A percentile compares a stretch with the other conserved stretches of the same genome.
Evolutionary conservation across 92 coral and sea anemone species (phyloP).

Genomic region (Chrysogorgia sp.): DNA sequence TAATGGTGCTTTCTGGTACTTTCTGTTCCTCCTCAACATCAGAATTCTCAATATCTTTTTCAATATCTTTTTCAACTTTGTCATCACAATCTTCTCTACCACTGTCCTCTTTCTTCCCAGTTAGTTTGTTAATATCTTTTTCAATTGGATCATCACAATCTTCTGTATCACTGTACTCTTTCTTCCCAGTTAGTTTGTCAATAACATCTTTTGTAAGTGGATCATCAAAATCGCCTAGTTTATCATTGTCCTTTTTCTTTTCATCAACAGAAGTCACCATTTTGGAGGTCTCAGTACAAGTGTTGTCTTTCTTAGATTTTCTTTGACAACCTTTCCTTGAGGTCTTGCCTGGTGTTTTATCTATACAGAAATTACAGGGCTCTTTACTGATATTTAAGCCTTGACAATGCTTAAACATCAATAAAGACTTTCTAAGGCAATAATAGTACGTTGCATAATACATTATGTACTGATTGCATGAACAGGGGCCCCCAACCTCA

Average conservation of each 20-base stretch:
- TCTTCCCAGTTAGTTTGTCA: background rate
- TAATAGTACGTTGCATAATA: too few species aligned
- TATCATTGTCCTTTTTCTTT: too few species aligned
- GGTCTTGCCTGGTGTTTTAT: background rate
- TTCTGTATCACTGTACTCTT: background rate
- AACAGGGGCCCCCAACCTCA: too few species aligned
- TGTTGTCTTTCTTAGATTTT: background rate
- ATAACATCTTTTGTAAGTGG: background rate
- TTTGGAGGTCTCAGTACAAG: background rate
- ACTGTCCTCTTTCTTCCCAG: constrained; percentile 16
- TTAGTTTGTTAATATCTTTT: background rate
- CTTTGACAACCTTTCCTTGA: constrained; percentile 2
- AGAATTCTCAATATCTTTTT: constrained; percentile 47
- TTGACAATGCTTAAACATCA: too few species aligned
- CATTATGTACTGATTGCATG: too few species aligned
- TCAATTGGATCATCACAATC: constrained; percentile 22
- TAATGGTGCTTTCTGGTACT: constrained; percentile 18
- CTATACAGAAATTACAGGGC: background rate
- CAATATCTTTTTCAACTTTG: constrained; percentile 28
- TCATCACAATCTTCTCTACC: constrained; percentile 12
- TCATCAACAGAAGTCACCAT: too few species aligned
- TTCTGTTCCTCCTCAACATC: constrained; percentile 32
- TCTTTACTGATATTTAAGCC: too few species aligned
- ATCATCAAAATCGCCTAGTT: constrained; percentile 15
- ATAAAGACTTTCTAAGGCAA: background rate